Percentiles rank a stretch among this genome's conserved stretches.
These are phyloP conservation scores for Anabacerthia variegaticeps DNA, from an alignment of 2,797 vertebrate genomes.

Conservation along the genomic window DNA sequence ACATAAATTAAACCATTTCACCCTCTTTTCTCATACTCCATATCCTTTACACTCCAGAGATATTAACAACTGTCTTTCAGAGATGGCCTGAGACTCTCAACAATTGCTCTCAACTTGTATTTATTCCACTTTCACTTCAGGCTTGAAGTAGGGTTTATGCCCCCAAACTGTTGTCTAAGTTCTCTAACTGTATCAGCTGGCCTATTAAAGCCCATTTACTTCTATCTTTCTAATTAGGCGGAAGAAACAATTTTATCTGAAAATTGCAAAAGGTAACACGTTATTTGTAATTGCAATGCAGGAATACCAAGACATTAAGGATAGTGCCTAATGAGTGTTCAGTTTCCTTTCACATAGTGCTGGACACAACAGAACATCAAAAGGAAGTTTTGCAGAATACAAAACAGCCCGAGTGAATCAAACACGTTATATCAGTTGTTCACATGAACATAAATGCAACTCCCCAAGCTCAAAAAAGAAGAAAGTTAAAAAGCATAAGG, in stretches of 20 bases:
- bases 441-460: not conserved
- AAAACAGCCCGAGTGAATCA: not conserved
- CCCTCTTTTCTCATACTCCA: not conserved
- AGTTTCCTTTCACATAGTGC: not conserved
- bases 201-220: not conserved
- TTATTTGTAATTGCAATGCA: not conserved
- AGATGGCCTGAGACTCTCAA: not conserved
- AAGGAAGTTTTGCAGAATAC: not conserved
- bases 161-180: not conserved
- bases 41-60: not conserved
- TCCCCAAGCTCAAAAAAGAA: not conserved
- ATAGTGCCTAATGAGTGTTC: not conserved
- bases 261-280: not conserved
- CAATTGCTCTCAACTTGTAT: not conserved
- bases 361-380: not conserved
- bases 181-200: not conserved
- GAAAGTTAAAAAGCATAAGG: not conserved
- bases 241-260: not conserved
- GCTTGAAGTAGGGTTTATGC: not conserved
- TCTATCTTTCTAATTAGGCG: not conserved
- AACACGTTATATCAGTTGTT: not conserved
- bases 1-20: not conserved
- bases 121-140: not conserved
- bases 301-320: not conserved
- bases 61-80: not conserved